Evolutionary conservation across 2,113 vertebrate species (phyloP).

Genomic region (Lagopus leucura): DNA sequence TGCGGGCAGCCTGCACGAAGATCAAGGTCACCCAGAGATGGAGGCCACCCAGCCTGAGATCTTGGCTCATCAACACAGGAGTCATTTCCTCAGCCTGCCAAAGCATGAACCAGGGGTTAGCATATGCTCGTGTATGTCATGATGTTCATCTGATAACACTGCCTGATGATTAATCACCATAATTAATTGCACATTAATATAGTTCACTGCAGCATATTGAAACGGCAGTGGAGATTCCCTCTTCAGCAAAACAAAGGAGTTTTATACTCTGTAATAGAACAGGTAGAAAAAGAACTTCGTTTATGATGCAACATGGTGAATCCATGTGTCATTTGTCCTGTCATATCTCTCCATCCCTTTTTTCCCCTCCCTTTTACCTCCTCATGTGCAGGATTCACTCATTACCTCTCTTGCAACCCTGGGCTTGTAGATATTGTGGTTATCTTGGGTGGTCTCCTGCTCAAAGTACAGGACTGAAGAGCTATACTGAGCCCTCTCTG

Average conservation of each 20-base stretch:
- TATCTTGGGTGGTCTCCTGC: not conserved
- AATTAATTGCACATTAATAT: conserved; percentile 56
- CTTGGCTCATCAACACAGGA: conserved; percentile 42
- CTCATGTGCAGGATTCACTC: not conserved
- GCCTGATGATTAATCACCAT: conserved; percentile 65
- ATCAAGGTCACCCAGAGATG: conserved; percentile 48
- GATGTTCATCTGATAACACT: conserved; percentile 66
- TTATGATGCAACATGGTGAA: not conserved
- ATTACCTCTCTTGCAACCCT: not conserved
- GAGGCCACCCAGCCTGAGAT: conserved; percentile 64
- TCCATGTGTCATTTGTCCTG: not conserved
- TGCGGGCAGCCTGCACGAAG: not conserved
- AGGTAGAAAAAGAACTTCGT: not conserved
- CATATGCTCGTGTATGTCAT: conserved; percentile 17
- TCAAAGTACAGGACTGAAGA: not conserved
- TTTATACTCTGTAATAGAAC: not conserved
- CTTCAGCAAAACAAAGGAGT: conserved; percentile 1
- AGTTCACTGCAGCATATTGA: conserved; percentile 39
- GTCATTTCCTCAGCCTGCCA: conserved; percentile 67
- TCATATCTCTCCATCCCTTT: not conserved
- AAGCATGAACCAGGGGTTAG: conserved; percentile 64
- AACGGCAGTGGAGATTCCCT: conserved; percentile 20
- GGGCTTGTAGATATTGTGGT: not conserved
- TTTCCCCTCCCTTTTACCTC: not conserved
- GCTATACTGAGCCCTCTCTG: not conserved